These are phyloP conservation scores for Phanerotoma sp. DNA, from an alignment of 2,888 invertebrate species.

Conservation along the genomic window DNA sequence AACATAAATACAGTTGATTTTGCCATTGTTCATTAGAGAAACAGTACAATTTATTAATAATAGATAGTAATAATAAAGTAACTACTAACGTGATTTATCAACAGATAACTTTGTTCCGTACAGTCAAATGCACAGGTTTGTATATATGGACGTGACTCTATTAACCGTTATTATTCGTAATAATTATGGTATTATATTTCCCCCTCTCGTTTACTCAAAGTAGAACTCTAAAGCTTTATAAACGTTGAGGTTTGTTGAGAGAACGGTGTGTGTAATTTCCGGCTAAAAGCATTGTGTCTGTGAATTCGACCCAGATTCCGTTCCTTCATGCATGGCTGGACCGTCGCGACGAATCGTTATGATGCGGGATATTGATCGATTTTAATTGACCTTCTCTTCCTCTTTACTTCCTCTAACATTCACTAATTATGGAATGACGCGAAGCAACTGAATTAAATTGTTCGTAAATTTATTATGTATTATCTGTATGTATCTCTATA, in stretches of 20 bases:
- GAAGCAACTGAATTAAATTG: background rate
- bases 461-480: background rate
- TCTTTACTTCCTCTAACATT: slow-evolving; percentile 4
- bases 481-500: too few species aligned
- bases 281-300: slow-evolving; percentile 2
- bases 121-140: background rate
- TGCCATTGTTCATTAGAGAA: too few species aligned
- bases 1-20: too few species aligned
- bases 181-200: background rate
- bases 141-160: background rate
- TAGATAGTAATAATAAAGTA: too few species aligned
- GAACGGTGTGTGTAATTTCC: background rate
- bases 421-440: slow-evolving; percentile 13
- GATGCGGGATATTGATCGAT: slow-evolving; percentile 21
- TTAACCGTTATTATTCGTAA: background rate
- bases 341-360: slow-evolving; percentile 5
- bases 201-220: background rate
- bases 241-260: background rate
- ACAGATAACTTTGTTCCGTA: too few species aligned
- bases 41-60: too few species aligned
- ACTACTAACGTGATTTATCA: too few species aligned
- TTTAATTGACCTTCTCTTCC: slow-evolving; percentile 18
- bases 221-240: background rate
- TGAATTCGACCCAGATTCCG: slow-evolving; percentile 4
- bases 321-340: slow-evolving; percentile 17